Conservation (phyloP, 2,888 invertebrate species). For the Mythimna lalbum region DNA sequence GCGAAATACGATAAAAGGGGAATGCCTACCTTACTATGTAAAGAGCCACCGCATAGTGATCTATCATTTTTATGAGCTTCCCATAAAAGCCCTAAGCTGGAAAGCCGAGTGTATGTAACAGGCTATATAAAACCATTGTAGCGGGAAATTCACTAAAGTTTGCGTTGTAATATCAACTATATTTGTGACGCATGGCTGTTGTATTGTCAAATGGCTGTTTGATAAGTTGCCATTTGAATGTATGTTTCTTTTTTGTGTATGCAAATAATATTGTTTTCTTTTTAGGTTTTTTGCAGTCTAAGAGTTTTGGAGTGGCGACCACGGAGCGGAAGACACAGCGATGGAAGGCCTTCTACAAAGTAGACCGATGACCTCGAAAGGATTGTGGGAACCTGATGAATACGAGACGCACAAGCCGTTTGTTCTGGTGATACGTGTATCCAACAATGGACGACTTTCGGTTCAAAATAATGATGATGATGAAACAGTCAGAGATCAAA, state of each 20-base stretch:
- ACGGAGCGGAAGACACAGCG: no score
- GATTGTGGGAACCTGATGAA: no score
- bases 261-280: constrained; percentile 1
- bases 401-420: no score
- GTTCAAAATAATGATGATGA: no score
- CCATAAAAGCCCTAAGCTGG: constrained; percentile 85
- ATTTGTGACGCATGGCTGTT: constrained; percentile 69
- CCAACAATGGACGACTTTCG: no score
- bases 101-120: constrained; percentile 88
- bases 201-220: constrained; percentile 34
- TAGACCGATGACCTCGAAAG: no score
- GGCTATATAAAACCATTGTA: constrained; percentile 86
- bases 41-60: constrained; percentile 78
- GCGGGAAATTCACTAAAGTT: constrained; percentile 82
- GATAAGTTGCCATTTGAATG: constrained; percentile 33
- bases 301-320: no score
- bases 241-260: constrained; percentile 2
- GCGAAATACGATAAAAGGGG: constrained; percentile 60
- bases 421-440: no score
- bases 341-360: no score
- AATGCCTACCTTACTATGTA: constrained; percentile 67
- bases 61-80: constrained; percentile 88
- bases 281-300: background rate
- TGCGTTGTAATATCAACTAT: constrained; percentile 77
- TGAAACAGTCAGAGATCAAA: no score